These are phyloP conservation scores for Stomorhina lunata DNA, from an alignment of 2,888 invertebrate species.

Conservation along the genomic window DNA sequence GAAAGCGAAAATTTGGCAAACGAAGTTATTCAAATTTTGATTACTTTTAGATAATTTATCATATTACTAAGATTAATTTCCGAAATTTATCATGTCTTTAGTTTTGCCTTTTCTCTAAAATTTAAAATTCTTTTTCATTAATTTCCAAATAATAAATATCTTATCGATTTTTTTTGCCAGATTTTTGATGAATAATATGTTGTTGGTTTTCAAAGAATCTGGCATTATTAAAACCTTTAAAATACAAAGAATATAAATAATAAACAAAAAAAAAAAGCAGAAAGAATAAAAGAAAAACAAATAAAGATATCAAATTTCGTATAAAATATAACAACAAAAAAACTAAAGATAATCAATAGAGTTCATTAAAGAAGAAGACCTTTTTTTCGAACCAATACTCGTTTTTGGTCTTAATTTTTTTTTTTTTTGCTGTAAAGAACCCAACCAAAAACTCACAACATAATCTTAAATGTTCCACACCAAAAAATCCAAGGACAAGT, in stretches of 20 bases:
- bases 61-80: not conserved
- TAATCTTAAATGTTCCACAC: slow-evolving; percentile 64
- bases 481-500: slow-evolving; percentile 63
- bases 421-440: not conserved
- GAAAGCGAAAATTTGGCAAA: no score
- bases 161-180: slow-evolving; percentile 49
- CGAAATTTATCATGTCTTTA: slow-evolving; percentile 31
- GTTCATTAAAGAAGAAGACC: slow-evolving; percentile 53
- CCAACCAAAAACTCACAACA: slow-evolving; percentile 4
- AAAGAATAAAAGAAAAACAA: slow-evolving; percentile 42
- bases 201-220: slow-evolving; percentile 45
- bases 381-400: slow-evolving; percentile 50
- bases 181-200: not conserved
- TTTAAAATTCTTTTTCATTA: slow-evolving; percentile 7
- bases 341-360: slow-evolving; percentile 56
- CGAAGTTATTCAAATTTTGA: no score
- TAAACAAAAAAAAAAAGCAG: slow-evolving; percentile 43
- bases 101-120: not conserved
- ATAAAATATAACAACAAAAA: slow-evolving; percentile 11
- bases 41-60: not conserved
- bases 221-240: slow-evolving; percentile 24
- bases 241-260: slow-evolving; percentile 43
- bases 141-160: slow-evolving; percentile 16
- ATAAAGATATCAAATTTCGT: slow-evolving; percentile 64
- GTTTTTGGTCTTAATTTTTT: no score